Conservation (phyloP, 2,888 invertebrate species). For the Falcaria lacertinaria region DNA sequence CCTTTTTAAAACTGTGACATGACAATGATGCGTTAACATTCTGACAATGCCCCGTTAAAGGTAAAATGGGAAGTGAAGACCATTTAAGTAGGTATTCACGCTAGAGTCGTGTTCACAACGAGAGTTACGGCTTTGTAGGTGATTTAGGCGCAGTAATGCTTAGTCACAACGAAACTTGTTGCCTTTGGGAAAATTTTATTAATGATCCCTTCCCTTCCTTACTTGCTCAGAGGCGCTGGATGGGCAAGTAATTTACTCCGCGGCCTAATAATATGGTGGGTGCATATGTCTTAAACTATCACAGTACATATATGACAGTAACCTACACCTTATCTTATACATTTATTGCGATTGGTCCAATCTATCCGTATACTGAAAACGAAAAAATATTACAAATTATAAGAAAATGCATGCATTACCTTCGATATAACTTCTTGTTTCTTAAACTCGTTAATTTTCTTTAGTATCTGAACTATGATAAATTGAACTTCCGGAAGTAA, state of each 20-base stretch:
- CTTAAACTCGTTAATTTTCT: too few species aligned
- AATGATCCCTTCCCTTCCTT: constrained; percentile 33
- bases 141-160: constrained; percentile 34
- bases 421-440: too few species aligned
- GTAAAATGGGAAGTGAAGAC: constrained; percentile 52
- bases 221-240: constrained; percentile 21
- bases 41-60: constrained; percentile 61
- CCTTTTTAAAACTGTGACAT: constrained; percentile 66
- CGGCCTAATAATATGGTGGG: constrained; percentile 30
- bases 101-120: constrained; percentile 21
- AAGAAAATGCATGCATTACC: too few species aligned
- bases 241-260: constrained; percentile 39
- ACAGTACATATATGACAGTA: too few species aligned
- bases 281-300: constrained; percentile 1
- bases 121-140: constrained; percentile 6
- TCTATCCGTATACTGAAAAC: too few species aligned
- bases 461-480: too few species aligned
- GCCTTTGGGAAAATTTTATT: constrained; percentile 56
- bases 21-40: constrained; percentile 72
- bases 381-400: too few species aligned
- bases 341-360: too few species aligned
- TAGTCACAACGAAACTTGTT: constrained; percentile 55
- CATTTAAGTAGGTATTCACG: constrained; percentile 42
- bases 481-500: background rate
- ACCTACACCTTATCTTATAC: too few species aligned